Conservation (phyloP, 2,888 invertebrate species). For the Spodoptera littoralis region DNA sequence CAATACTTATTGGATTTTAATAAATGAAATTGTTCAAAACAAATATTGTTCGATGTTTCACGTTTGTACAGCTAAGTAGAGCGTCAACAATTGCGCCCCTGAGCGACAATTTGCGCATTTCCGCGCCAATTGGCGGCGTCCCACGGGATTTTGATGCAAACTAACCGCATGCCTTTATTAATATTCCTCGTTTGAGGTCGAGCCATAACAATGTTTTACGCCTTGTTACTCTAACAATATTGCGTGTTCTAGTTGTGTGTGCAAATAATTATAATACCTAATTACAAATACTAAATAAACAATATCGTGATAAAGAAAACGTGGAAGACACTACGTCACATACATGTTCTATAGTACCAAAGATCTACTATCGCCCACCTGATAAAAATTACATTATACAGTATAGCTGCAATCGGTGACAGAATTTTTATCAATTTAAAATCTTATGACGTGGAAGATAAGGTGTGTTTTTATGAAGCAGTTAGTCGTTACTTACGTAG, state of each 20-base stretch:
- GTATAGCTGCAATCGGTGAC: constrained; percentile 25
- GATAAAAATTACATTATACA: constrained; percentile 55
- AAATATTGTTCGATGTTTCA: constrained; percentile 58
- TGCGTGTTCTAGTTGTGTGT: constrained; percentile 56
- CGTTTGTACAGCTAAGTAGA: constrained; percentile 61
- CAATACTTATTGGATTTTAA: too few relatives aligned
- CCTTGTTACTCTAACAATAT: constrained; percentile 50
- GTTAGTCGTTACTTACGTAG: constrained; percentile 27
- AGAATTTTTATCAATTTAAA: constrained; percentile 36
- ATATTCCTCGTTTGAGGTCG: constrained; percentile 50
- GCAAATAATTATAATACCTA: constrained; percentile 45
- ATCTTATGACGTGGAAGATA: constrained; percentile 40
- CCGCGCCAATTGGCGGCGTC: constrained; percentile 77
- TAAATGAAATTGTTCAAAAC: constrained; percentile 22
- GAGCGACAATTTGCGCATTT: constrained; percentile 78
- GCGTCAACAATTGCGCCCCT: constrained; percentile 71
- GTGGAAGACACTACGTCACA: constrained; percentile 17
- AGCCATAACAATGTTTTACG: constrained; percentile 52
- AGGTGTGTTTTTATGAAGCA: constrained; percentile 42
- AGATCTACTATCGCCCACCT: constrained; percentile 56
- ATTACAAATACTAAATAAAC: constrained; percentile 34
- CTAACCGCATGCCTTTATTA: constrained; percentile 90
- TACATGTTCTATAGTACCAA: constrained; percentile 34
- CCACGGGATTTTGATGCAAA: constrained; percentile 84
- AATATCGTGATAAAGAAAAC: constrained; percentile 29